These are phyloP conservation scores for Taurulus bubalis DNA, from an alignment of 2,113 vertebrate species.

Conservation along the genomic window DNA sequence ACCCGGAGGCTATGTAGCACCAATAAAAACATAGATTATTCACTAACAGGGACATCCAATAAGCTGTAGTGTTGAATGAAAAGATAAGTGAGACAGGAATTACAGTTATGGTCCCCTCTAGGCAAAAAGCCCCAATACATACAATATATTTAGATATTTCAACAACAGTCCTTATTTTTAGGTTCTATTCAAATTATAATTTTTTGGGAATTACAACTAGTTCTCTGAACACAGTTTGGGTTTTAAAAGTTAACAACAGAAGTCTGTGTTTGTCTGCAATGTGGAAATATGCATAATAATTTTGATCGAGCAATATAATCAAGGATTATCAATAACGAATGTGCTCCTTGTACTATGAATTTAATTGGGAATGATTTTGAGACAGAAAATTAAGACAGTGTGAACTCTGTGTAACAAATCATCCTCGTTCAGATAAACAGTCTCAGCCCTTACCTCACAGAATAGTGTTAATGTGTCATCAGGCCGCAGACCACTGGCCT, in stretches of 20 bases:
- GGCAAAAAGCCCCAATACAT: conserved; percentile 41
- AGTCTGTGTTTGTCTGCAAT: conserved; percentile 18
- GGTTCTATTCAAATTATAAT: conserved; percentile 5
- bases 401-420: conserved; percentile 7
- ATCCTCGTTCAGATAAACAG: not conserved
- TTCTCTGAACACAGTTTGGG: not conserved
- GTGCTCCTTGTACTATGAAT: not conserved
- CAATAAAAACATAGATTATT: conserved; percentile 75
- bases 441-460: conserved; percentile 87
- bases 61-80: conserved; percentile 44
- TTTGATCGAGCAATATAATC: conserved; percentile 32
- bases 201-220: conserved; percentile 24
- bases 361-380: conserved; percentile 10
- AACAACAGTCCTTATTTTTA: conserved; percentile 3
- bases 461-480: conserved; percentile 94
- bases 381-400: conserved; percentile 16
- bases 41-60: conserved; percentile 59
- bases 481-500: conserved; percentile 92
- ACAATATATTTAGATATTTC: conserved; percentile 27
- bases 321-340: conserved; percentile 29
- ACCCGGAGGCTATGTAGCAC: conserved; percentile 67
- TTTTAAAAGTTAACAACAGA: conserved; percentile 12
- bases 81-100: conserved; percentile 45
- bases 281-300: conserved; percentile 25
- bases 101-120: conserved; percentile 40